Evolutionary conservation across 2,888 invertebrate genomes (phyloP), one percentile per base, ranked within the genome.

Genomic region (Strigamia maritima): DNA sequence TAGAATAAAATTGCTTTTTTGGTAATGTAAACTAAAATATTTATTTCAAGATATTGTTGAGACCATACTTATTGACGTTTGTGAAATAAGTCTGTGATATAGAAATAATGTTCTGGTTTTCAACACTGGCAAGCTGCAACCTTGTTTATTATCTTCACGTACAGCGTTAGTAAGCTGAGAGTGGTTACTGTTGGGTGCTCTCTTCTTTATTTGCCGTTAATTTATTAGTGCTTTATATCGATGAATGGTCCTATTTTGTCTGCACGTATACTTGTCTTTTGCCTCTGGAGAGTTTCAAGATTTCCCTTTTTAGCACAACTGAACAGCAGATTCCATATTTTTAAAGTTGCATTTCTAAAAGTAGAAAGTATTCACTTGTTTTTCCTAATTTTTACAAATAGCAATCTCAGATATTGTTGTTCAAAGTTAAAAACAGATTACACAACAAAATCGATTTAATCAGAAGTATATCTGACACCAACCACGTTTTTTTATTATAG

Each of bases 221-320:
- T 60, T 60, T 60, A 60, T 60, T 19, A 19, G 60, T 60, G n/a
- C 60, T 60, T 60, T 60, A 60, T 60, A 60, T 60, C 60, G 60
- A 60, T 60, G 60, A 60, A 60, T 60, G 60, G 60, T 24, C 60
- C 60, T 60, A 60, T 60, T 60, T 60, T 60, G 60, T 60, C 60
- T 60, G 60, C 60, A 60, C 60, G 60, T 60, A 19, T 60, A 60
- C 60, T 54, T 60, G 60, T 60, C 60, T 60, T n/a, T 60, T 60
- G 60, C 19, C 60, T 24, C 60, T 60, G 60, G 60, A 60, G 60
- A 60, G 60, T 60, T 60, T 60, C 60, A 60, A 60, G 22, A 19
- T 19, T 19, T 60, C 22, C 19, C 60, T 60, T 19, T 60, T 60
- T 19, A 10, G n/a, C 10, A 60, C 60, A 60, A 60, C 10, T n/a